A percentile compares a stretch with the other conserved stretches of the same genome.
Conservation (phyloP, 2,888 invertebrate species). For the Drosophila pullipes region DNA sequence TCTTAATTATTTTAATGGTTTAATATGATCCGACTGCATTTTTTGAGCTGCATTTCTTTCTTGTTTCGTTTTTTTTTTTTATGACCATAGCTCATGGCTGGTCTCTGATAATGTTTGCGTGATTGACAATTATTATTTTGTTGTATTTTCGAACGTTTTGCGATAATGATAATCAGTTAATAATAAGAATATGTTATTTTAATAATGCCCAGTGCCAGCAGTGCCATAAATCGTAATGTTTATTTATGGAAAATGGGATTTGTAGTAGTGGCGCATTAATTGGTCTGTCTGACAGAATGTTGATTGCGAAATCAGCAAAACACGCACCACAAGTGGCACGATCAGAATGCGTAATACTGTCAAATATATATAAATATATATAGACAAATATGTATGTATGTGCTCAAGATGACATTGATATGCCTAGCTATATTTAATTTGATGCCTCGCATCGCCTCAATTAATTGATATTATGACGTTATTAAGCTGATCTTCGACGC, state of each 20-base stretch:
- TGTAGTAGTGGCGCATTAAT: conserved; percentile 61
- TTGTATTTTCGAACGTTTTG: conserved; percentile 53
- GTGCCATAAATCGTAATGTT: conserved; percentile 62
- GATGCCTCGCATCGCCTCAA: conserved; percentile 9
- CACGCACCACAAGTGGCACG: conserved; percentile 48
- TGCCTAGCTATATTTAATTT: conserved; percentile 18
- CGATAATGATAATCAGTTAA: conserved; percentile 65
- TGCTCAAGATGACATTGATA: conserved; percentile 65
- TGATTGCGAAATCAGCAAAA: conserved; percentile 25
- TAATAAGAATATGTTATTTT: conserved; percentile 53
- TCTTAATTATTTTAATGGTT: conserved; percentile 77
- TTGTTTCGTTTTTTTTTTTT: not conserved
- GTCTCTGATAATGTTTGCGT: conserved; percentile 54
- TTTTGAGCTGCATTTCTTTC: conserved; percentile 3
- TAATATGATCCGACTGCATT: conserved; percentile 66
- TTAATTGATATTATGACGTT: conserved; percentile 48
- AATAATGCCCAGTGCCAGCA: conserved; percentile 41
- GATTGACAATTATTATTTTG: conserved; percentile 65
- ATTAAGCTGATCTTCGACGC: conserved; percentile 40
- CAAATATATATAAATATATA: not conserved
- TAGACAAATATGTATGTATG: not conserved
- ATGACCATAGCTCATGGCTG: conserved; percentile 6
- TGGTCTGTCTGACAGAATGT: conserved; percentile 30
- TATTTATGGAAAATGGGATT: conserved; percentile 69
- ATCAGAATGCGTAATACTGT: conserved; percentile 55